Conservation (phyloP, 2,888 invertebrate species). For the Meteorus colon region DNA sequence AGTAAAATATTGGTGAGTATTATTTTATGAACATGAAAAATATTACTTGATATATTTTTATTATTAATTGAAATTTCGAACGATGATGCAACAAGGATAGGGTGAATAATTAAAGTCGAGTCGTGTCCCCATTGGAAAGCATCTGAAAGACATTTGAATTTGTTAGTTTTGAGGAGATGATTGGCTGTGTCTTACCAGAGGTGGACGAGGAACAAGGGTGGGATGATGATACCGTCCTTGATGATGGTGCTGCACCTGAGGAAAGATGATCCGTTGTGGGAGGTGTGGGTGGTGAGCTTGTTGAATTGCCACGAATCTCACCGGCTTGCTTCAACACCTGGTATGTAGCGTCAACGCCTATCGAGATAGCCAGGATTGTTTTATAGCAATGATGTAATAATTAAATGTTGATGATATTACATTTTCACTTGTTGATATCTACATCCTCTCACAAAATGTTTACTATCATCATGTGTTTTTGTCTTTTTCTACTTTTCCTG, state of each 20-base stretch:
- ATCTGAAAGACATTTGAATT: slow-evolving; percentile 37
- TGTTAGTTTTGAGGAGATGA: slow-evolving; percentile 46
- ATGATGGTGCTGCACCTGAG: slow-evolving; percentile 67
- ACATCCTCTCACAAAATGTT: neutral
- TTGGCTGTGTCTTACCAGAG: slow-evolving; percentile 69
- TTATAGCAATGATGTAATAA: slow-evolving; percentile 11
- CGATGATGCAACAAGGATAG: slow-evolving; percentile 12
- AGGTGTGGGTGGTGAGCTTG: slow-evolving; percentile 72
- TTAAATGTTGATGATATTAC: neutral
- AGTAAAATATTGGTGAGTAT: neutral
- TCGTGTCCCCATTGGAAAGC: slow-evolving; percentile 57
- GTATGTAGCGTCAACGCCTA: slow-evolving; percentile 93
- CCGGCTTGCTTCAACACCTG: slow-evolving; percentile 96
- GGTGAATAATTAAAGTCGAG: slow-evolving; percentile 53
- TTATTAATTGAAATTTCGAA: neutral
- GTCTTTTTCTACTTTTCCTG: neutral
- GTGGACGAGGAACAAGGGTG: slow-evolving; percentile 73
- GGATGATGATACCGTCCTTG: slow-evolving; percentile 69
- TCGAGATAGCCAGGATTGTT: slow-evolving; percentile 11
- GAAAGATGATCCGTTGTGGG: slow-evolving; percentile 70
- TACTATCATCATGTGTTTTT: neutral
- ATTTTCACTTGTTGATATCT: neutral
- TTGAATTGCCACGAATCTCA: slow-evolving; percentile 79
- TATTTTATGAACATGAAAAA: slow-evolving; percentile 12
- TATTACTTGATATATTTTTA: neutral